A percentile compares a stretch with the other conserved stretches of the same genome.
These are phyloP conservation scores for Tenthredo mesomela DNA, from an alignment of 2,888 invertebrate species.

Conservation along the genomic window DNA sequence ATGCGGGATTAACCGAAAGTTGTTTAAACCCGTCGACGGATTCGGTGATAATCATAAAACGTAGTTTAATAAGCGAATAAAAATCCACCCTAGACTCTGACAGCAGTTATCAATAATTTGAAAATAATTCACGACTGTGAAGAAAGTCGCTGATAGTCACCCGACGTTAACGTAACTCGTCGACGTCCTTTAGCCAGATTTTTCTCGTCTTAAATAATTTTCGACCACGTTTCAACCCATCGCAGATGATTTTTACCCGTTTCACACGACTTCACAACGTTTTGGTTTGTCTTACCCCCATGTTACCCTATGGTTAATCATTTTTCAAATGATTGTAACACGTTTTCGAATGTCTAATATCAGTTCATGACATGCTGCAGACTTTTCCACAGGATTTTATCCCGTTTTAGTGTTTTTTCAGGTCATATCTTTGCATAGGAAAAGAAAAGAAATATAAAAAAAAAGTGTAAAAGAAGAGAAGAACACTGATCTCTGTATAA, in stretches of 20 bases:
- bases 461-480: too few relatives aligned
- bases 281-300: not conserved
- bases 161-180: not conserved
- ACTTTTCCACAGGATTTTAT: not conserved
- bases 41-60: not conserved
- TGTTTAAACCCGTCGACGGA: not conserved
- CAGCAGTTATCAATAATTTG: not conserved
- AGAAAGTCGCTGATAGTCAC: not conserved
- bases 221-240: not conserved
- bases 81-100: not conserved
- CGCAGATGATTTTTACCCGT: not conserved
- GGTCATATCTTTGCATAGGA: too few relatives aligned
- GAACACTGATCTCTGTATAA: too few relatives aligned
- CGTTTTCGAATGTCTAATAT: too few relatives aligned
- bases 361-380: too few relatives aligned
- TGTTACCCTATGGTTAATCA: not conserved
- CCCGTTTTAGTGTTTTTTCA: too few relatives aligned
- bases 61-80: not conserved
- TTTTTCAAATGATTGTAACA: too few relatives aligned
- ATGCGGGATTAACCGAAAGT: not conserved
- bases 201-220: not conserved
- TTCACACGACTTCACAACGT: not conserved
- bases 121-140: not conserved
- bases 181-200: not conserved
- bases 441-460: too few relatives aligned